Evolutionary conservation across 2,888 invertebrate genomes (phyloP), one percentile per base, ranked within the genome.

Genomic region (Synergus gifuensis): DNA sequence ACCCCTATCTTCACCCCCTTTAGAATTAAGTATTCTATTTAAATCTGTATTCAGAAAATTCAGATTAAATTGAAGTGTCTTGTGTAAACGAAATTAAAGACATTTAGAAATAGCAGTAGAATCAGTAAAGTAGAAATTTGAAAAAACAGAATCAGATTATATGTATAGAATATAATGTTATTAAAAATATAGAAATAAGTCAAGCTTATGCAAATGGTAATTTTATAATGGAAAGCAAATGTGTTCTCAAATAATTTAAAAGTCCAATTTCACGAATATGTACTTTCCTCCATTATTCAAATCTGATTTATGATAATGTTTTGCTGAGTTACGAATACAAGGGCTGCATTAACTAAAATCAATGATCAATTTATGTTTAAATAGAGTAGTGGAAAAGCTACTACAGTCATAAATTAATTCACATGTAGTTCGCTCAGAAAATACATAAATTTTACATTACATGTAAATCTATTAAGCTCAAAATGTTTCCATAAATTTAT

Each of bases 311-410:
- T 5, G 49, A 16, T 49, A 5, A 16, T 49, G 49, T 16, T 28
- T 28, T 28, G 5, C 5, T 49, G 16, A 49, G 16, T 49, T 4
- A 49, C 16, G 16, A 49, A 49, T 49, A 14, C 5, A 49, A 16
- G 49, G 5, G 5, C 11, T 44, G 0, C n/a, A 66, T 66, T 18
- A 44, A 67, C 66, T 46, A 14, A 18, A 18, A 67, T 67, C 22
- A 9, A 66, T 4, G 11, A 28, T 64, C 44, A 46, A 67, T 12
- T 67, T 18, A 14, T 46, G 44, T 67, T 14, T 12, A n/a, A 18
- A 46, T 22, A 44, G 22, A 67, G 44, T 67, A 67, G 22, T 22
- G 46, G 46, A 67, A 46, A 67, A 67, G 22, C 22, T 18, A 22
- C 14, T 18, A 44, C 46, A 46, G 46, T 28, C 22, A 44, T 22